Conservation (phyloP, 2,888 invertebrate species). For the Autographa gamma region DNA sequence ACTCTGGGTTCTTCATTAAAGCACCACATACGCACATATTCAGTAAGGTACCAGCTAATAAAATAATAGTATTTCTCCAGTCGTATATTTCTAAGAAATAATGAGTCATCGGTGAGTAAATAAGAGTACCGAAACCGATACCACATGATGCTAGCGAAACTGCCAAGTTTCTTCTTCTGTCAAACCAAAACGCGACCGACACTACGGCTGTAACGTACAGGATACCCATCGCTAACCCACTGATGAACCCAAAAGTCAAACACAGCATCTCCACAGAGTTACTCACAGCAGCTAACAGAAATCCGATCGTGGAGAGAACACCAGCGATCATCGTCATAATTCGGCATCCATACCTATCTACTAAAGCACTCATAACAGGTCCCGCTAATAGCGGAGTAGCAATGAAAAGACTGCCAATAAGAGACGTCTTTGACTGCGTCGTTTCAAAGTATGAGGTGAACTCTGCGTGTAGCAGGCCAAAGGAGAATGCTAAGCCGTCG, state of each 20-base stretch:
- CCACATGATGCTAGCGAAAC: slow-evolving; percentile 96
- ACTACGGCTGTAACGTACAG: slow-evolving; percentile 97
- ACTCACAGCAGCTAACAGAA: slow-evolving; percentile 91
- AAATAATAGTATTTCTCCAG: slow-evolving; percentile 94
- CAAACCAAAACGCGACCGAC: slow-evolving; percentile 97
- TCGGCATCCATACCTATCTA: slow-evolving; percentile 94
- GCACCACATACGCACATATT: slow-evolving; percentile 96
- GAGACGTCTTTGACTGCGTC: slow-evolving; percentile 94
- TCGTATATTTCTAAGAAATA: slow-evolving; percentile 92
- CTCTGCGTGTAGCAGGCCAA: slow-evolving; percentile 95
- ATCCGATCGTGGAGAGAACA: slow-evolving; percentile 92
- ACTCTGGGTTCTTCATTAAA: slow-evolving; percentile 96
- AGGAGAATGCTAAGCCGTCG: slow-evolving; percentile 97
- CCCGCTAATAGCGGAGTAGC: slow-evolving; percentile 95
- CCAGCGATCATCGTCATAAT: slow-evolving; percentile 93
- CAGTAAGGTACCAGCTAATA: slow-evolving; percentile 94
- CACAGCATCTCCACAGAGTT: slow-evolving; percentile 93
- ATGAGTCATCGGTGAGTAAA: slow-evolving; percentile 95
- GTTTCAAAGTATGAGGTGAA: slow-evolving; percentile 93
- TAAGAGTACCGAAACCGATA: slow-evolving; percentile 95
- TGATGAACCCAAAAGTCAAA: slow-evolving; percentile 94
- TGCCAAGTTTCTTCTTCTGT: slow-evolving; percentile 94
- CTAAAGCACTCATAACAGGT: slow-evolving; percentile 94
- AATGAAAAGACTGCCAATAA: slow-evolving; percentile 96
- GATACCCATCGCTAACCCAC: slow-evolving; percentile 94